Evolutionary conservation across 2,113 vertebrate species (phyloP).

Genomic region (Rattus rattus): DNA sequence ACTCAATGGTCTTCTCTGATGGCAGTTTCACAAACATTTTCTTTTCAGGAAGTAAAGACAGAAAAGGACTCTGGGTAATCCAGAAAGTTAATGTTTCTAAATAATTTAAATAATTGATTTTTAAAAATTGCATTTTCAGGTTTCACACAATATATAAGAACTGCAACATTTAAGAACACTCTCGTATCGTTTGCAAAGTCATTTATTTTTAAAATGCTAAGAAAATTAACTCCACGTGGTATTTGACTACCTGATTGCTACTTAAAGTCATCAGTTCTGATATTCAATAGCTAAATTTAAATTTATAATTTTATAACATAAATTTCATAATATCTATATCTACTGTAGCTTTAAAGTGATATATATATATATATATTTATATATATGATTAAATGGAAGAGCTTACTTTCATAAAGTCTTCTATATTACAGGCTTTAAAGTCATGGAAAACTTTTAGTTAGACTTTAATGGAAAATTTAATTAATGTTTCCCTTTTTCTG

Average conservation of each 20-base stretch:
- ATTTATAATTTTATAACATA: too few relatives aligned
- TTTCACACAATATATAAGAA: neutral
- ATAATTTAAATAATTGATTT: neutral
- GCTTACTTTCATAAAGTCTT: neutral
- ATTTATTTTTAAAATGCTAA: neutral
- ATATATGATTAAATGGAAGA: neutral
- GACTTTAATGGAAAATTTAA: neutral
- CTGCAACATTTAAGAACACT: neutral
- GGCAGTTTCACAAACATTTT: neutral
- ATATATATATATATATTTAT: neutral
- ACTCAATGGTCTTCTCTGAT: neutral
- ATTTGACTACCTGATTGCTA: neutral
- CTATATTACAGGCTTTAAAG: neutral
- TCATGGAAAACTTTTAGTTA: neutral
- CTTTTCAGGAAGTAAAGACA: too few relatives aligned
- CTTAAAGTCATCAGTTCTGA: neutral
- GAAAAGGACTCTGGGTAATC: neutral
- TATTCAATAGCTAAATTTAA: neutral
- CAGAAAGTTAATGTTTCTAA: neutral
- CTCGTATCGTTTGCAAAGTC: neutral
- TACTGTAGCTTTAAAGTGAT: neutral
- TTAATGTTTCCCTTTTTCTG: neutral
- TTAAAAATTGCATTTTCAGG: neutral
- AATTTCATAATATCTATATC: neutral
- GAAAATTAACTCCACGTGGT: neutral